Conservation (phyloP, 2,797 vertebrate genomes). For the Sebastes flavidus region DNA sequence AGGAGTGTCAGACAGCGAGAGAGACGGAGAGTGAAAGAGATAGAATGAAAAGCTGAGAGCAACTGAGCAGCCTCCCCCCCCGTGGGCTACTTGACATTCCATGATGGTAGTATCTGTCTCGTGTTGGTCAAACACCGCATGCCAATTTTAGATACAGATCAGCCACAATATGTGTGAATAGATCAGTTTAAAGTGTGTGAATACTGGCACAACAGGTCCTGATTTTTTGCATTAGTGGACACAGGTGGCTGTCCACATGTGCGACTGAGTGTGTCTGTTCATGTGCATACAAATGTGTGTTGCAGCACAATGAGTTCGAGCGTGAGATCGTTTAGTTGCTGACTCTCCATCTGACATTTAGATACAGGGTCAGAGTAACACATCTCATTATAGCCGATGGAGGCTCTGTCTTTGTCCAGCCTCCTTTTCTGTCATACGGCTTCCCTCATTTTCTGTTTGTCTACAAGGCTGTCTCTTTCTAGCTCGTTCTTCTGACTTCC, state of each 20-base stretch:
- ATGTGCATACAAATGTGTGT: slow-evolving; percentile 4
- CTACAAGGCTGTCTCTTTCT: not conserved
- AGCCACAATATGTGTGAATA: not conserved
- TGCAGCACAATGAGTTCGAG: slow-evolving; percentile 9
- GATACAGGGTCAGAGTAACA: not conserved
- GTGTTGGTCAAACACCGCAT: not conserved
- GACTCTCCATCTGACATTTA: not conserved
- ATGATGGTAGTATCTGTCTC: slow-evolving; percentile 28
- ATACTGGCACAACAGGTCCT: not conserved
- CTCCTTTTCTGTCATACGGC: not conserved
- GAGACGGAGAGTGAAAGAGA: slow-evolving; percentile 7
- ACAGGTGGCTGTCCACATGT: not conserved
- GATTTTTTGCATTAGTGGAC: not conserved
- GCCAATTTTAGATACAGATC: not conserved
- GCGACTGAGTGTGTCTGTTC: not conserved
- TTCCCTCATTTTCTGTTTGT: not conserved
- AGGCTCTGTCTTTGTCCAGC: not conserved
- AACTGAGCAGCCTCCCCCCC: not conserved
- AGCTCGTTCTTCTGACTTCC: not conserved
- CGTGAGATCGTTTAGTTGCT: not conserved
- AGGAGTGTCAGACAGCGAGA: slow-evolving; percentile 17
- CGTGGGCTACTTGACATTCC: slow-evolving; percentile 50
- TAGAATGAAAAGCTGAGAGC: slow-evolving; percentile 16
- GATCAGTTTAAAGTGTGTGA: not conserved
- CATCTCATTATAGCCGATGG: slow-evolving; percentile 18